Base-by-base conservation (phyloP, 64 coral and sea anemone species). In the Stichodactyla helianthus region DNA sequence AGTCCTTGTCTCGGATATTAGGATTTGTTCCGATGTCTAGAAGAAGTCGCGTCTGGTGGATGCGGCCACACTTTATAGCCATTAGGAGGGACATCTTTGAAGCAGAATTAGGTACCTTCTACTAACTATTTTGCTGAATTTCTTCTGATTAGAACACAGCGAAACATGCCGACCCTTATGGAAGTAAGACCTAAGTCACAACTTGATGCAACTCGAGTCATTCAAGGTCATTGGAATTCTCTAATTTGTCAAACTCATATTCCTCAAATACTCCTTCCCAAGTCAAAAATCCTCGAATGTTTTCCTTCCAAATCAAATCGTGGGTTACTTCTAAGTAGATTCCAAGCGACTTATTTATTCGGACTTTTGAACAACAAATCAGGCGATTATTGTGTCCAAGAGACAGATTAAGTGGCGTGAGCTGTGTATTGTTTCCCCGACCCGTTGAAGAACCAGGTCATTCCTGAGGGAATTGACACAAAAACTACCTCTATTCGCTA, bases 41-140 rank as follows among this genome's bases (percentile, higher is more conserved):
- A 7, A 96, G 77, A 17, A 96, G 53, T 57, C 94, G 87, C 18
- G 80, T 96, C 83, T 96, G 94, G 18, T 93, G 94, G 27, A 96
- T 14, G 23, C 94, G 59, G 60, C 84, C 94, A 55, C 82, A 62
- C 52, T 60, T 86, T 18, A 96, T 84, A n/a, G 94, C 91, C 83
- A 60, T 35, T 7, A 54, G 83, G 26, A 84, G 59, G 15, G 83
- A 84, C 83, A 84, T 84, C 5, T 23, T 74, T 31, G 8, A 31
- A 74, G 10, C 11, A 35, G 20, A 74, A n/a, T 26, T 74, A 3
- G 10, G 13, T 31, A 65, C 27, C 7, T 68, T 68, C 19, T 68
- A 68, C 63, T 17, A 68, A 68, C 19, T 9, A 68, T 8, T 67
- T 17, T 22, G 20, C 35, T 44, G 35, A 44, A 68, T 18, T 68